phyloP scores from a whole-genome alignment of 2,113 vertebrate genomes.

The Podocnemis expansa region DNA sequence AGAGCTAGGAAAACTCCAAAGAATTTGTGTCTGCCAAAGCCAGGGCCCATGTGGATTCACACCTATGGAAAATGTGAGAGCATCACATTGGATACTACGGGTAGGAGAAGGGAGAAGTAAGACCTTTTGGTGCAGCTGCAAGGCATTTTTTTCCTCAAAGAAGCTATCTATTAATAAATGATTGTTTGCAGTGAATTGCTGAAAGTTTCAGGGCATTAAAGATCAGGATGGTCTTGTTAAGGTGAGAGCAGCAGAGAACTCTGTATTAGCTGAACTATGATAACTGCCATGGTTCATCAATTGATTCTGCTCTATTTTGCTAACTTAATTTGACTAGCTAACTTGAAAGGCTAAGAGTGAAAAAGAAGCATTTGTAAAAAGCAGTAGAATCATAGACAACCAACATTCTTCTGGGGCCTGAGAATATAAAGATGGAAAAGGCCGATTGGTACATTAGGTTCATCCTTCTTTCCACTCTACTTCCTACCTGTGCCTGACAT shows the following conservation, averaged over 20 bases:
- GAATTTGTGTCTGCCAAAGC: not conserved
- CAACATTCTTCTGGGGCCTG: not conserved
- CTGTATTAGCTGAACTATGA: fast-evolving
- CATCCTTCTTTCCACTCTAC: not conserved
- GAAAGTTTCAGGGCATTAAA: not conserved
- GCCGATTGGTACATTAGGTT: not conserved
- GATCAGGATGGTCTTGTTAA: not conserved
- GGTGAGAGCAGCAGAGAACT: not conserved
- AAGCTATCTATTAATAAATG: not conserved
- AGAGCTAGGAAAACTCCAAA: not conserved
- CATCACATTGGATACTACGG: not conserved
- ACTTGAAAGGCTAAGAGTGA: not conserved
- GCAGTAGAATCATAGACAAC: not conserved
- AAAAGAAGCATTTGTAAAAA: not conserved
- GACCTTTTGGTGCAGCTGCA: not conserved
- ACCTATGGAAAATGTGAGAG: not conserved
- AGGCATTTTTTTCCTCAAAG: not conserved
- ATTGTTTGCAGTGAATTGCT: not conserved
- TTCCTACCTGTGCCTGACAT: not conserved
- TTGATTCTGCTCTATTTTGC: not conserved
- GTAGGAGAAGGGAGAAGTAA: not conserved
- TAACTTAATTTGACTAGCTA: not conserved
- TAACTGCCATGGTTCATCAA: not conserved
- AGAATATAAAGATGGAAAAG: not conserved
- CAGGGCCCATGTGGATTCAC: fast-evolving